Percentiles rank a stretch among this genome's conserved stretches.
Conservation (phyloP, 2,113 vertebrate genomes). For the Vidua macroura region DNA sequence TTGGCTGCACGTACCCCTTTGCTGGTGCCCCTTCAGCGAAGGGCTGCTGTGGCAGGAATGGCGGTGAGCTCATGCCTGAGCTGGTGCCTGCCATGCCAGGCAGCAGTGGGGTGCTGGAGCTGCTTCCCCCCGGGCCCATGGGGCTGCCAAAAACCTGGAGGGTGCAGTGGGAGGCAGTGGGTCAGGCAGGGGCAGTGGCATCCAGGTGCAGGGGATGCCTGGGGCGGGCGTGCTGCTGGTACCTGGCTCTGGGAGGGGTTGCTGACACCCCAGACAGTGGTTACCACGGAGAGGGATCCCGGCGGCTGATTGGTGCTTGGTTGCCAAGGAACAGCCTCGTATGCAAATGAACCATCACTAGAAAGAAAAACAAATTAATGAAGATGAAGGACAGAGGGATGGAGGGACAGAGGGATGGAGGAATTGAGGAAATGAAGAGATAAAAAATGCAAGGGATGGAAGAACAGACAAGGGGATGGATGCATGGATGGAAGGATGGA, state of each 20-base stretch:
- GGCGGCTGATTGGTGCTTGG: constrained; percentile 86
- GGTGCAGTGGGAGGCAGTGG: neutral
- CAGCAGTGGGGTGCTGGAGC: constrained; percentile 82
- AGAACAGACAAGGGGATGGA: neutral
- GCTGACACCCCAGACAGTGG: constrained; percentile 93
- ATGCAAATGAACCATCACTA: constrained; percentile 83
- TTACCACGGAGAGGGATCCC: constrained; percentile 92
- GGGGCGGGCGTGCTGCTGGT: neutral
- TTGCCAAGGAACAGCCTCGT: constrained; percentile 85
- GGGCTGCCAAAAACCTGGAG: constrained; percentile 84
- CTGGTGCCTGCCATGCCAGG: constrained; percentile 80
- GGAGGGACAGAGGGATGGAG: neutral
- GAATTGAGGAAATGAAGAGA: neutral
- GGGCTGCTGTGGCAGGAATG: constrained; percentile 88
- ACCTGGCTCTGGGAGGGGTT: constrained; percentile 90
- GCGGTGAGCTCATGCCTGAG: constrained; percentile 83
- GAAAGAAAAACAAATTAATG: constrained; percentile 49
- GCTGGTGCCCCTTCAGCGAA: constrained; percentile 77
- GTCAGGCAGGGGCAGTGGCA: neutral
- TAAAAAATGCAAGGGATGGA: neutral
- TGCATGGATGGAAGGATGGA: neutral
- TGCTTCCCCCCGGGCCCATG: constrained; percentile 91
- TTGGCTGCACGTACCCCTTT: constrained; percentile 85
- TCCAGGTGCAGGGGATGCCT: rapidly evolving
- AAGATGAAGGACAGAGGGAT: neutral